Conservation (phyloP, 2,797 vertebrate species). For the Microctenopoma stevenorrisi region DNA sequence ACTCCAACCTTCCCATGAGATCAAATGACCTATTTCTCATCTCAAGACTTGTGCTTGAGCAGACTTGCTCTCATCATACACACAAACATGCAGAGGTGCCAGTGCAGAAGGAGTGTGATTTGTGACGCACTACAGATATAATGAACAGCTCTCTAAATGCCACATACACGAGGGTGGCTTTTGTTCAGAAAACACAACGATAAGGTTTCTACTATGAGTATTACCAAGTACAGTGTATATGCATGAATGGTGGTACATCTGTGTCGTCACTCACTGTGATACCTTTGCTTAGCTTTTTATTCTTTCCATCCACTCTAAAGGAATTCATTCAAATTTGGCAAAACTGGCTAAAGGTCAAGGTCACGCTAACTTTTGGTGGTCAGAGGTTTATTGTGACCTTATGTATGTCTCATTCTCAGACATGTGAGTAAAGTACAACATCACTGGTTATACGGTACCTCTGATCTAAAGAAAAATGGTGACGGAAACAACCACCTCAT, state of each 20-base stretch:
- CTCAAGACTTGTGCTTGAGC: conserved; percentile 37
- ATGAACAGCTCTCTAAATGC: conserved; percentile 4
- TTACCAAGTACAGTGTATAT: neutral
- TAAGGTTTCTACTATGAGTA: neutral
- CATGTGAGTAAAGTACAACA: too few relatives aligned
- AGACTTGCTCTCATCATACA: conserved; percentile 31
- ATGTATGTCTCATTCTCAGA: too few relatives aligned
- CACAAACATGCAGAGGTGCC: conserved; percentile 6
- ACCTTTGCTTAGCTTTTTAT: conserved; percentile 4
- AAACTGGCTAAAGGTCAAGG: too few relatives aligned
- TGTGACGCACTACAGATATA: neutral
- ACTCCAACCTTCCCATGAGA: conserved; percentile 61
- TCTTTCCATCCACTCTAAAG: too few relatives aligned
- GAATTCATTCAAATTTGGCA: too few relatives aligned
- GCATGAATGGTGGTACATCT: conserved; percentile 25
- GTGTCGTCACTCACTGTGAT: conserved; percentile 7
- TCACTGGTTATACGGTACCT: too few relatives aligned
- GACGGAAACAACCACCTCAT: conserved; percentile 8
- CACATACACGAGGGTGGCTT: neutral
- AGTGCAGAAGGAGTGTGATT: conserved; percentile 5
- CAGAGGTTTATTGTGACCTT: too few relatives aligned
- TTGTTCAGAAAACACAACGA: neutral
- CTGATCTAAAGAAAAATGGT: neutral
- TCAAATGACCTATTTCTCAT: conserved; percentile 60
- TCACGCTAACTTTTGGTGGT: too few relatives aligned